These are phyloP conservation scores for Typhlichthys subterraneus DNA, from an alignment of 2,797 vertebrate genomes.

Conservation along the genomic window DNA sequence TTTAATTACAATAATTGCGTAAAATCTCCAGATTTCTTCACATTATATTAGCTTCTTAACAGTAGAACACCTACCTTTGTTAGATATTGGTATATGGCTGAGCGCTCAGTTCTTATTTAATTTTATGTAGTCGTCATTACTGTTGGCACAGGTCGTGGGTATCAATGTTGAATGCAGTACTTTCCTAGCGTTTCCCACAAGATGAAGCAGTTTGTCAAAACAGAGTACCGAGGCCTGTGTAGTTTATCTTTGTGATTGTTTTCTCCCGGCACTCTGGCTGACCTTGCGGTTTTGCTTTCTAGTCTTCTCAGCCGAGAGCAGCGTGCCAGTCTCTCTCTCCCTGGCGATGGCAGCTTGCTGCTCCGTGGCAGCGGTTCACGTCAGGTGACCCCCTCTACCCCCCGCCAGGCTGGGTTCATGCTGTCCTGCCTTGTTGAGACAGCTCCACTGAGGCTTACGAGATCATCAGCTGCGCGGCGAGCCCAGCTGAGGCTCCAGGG, in stretches of 20 bases:
- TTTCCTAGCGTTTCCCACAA: slow-evolving; percentile 1
- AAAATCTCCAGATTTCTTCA: background rate
- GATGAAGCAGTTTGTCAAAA: slow-evolving; percentile 6
- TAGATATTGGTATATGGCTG: slow-evolving; percentile 43
- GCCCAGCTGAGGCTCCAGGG: slow-evolving; percentile 74
- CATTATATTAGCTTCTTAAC: slow-evolving; percentile 10
- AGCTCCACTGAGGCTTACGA: slow-evolving; percentile 81
- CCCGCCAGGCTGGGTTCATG: slow-evolving; percentile 62
- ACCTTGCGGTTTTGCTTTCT: slow-evolving; percentile 69
- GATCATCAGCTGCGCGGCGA: slow-evolving; percentile 75
- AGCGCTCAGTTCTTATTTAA: slow-evolving; percentile 19
- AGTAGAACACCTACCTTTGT: slow-evolving; percentile 11
- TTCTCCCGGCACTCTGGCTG: slow-evolving; percentile 35
- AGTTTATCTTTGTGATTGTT: slow-evolving; percentile 28
- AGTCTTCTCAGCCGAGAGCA: slow-evolving; percentile 58
- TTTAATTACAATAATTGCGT: too few relatives aligned
- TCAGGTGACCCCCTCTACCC: slow-evolving; percentile 63
- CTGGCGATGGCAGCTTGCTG: slow-evolving; percentile 46
- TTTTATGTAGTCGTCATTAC: slow-evolving; percentile 38
- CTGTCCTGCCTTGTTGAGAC: slow-evolving; percentile 76
- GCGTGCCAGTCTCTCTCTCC: slow-evolving; percentile 52
- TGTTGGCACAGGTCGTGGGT: slow-evolving; percentile 15
- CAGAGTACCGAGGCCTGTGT: slow-evolving; percentile 17
- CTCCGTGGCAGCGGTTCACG: slow-evolving; percentile 59
- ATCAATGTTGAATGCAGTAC: slow-evolving; percentile 11